Evolutionary conservation across 2,888 invertebrate genomes (phyloP), one percentile per base, ranked within the genome.

Genomic region (Tipula unca): DNA sequence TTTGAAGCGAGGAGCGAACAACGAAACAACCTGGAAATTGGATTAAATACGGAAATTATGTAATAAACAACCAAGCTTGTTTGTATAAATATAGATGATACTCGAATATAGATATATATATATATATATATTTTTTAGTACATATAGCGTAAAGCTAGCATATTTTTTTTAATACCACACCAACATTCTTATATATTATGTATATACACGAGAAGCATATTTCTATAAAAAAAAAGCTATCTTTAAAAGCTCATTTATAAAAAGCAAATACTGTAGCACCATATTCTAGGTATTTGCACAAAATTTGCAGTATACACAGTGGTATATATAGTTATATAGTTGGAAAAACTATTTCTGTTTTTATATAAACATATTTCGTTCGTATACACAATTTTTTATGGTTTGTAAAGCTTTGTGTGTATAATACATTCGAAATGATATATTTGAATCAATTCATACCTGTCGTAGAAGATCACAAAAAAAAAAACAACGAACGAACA

Each of bases 371-470:
- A n/a, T n/a, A 10, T 69, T 69, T 39, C 39, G 13, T 39, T 39
- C 39, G 39, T 32, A 13, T 39, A 39, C 39, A 39, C 39, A 39
- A 10, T 39, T 39, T n/a, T 17, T n/a, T n/a, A n/a, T 1, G 10
- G 2, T 48, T 48, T n/a, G n/a, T n/a, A n/a, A n/a, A 48, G 48
- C n/a, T 48, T 25, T 69, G 69, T 69, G 25, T 69, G 10, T 25
- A 69, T 69, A n/a, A n/a, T n/a, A 17, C 48, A 17, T 69, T 25
- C 69, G 69, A 69, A 69, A 69, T 69, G 69, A 69, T 69, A 69
- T 69, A 69, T 69, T 69, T 69, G 69, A 69, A 69, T 69, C 69
- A 69, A 69, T 69, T 69, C 69, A 69, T 69, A 69, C 69, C 69
- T 69, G 69, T 69, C 69, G 69, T 69, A 25, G 48, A 17, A 8